Conservation (phyloP, 2,113 vertebrate species). For the Odontesthes bonariensis region DNA sequence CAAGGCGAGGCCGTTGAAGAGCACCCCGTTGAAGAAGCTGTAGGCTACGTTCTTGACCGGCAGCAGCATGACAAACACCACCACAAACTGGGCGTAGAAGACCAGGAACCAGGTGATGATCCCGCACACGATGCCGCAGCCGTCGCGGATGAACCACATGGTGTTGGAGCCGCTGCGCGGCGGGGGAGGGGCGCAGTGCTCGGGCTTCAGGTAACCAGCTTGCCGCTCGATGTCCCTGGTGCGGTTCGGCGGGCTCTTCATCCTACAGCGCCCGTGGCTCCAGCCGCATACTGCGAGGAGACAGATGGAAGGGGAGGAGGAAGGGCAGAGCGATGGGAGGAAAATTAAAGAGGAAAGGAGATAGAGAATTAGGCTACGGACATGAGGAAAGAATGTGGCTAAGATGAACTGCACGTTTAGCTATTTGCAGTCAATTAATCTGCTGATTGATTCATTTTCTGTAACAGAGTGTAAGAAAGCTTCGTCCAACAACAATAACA, state of each 20-base stretch:
- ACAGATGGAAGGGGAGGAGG: constrained; percentile 24
- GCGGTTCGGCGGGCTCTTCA: constrained; percentile 89
- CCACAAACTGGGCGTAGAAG: constrained; percentile 97
- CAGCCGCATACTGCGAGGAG: constrained; percentile 85
- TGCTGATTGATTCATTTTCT: too few species aligned
- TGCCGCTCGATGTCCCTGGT: constrained; percentile 96
- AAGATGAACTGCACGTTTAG: not conserved
- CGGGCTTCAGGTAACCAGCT: constrained; percentile 93
- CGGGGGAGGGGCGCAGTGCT: constrained; percentile 92
- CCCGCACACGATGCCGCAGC: constrained; percentile 95
- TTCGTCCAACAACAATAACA: constrained; percentile 14
- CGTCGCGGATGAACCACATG: constrained; percentile 98
- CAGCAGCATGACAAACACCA: constrained; percentile 95
- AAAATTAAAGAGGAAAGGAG: constrained; percentile 24
- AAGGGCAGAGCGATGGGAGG: constrained; percentile 16
- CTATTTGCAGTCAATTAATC: too few species aligned
- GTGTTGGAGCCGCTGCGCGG: constrained; percentile 77
- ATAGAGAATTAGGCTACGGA: not conserved
- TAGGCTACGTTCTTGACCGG: constrained; percentile 90
- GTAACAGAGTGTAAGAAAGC: not conserved
- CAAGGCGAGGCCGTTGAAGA: constrained; percentile 95
- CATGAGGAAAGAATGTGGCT: not conserved
- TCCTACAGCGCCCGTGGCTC: constrained; percentile 85
- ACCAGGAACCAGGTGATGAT: constrained; percentile 97
- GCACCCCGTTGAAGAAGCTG: constrained; percentile 90